Base-by-base conservation (phyloP, 2,888 invertebrate species). In the Eupelmus urozonus region DNA sequence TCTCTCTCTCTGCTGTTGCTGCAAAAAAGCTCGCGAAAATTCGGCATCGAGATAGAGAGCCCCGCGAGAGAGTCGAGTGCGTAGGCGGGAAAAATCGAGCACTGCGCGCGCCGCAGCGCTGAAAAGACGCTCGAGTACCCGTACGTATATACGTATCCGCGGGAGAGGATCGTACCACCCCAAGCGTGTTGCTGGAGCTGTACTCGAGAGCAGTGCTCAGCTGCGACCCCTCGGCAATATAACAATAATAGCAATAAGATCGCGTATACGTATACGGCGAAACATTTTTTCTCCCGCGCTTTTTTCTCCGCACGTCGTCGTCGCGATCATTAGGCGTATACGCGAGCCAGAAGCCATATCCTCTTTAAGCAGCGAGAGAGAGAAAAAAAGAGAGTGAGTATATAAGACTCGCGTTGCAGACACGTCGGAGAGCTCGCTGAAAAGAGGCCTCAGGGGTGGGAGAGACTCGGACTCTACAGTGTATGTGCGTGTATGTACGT, bases 81-180 rank as follows among this genome's bases (percentile, higher is more conserved):
- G 40, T 16, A 16, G 42, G 59, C 55, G 53, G 62, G 69, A 70
- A 65, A n/a, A n/a, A 65, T 76, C 57, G 57, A 29, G 49, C 45
- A 59, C 34, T 49, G 66, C 27, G 57, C 66, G 74, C 57, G 45
- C 60, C 71, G 71, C 20, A 40, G 72, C 53, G 60, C 67, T 57
- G 65, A 75, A 75, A 75, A 75, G 75, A 62, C 67, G 65, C 73
- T n/a, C n/a, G n/a, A n/a, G n/a, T n/a, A n/a, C n/a, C n/a, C n/a
- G n/a, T n/a, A n/a, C n/a, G n/a, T n/a, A n/a, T n/a, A n/a, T n/a
- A n/a, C n/a, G n/a, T n/a, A n/a, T n/a, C n/a, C n/a, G n/a, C n/a
- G n/a, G n/a, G n/a, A n/a, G 34, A 34, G 34, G 9, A 34, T 3
- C 34, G 9, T 34, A 34, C 34, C 3, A 34, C 34, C 34, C 34